Base-by-base conservation (phyloP, 1,140 invertebrate genomes). In the Ceratina calcarata region DNA sequence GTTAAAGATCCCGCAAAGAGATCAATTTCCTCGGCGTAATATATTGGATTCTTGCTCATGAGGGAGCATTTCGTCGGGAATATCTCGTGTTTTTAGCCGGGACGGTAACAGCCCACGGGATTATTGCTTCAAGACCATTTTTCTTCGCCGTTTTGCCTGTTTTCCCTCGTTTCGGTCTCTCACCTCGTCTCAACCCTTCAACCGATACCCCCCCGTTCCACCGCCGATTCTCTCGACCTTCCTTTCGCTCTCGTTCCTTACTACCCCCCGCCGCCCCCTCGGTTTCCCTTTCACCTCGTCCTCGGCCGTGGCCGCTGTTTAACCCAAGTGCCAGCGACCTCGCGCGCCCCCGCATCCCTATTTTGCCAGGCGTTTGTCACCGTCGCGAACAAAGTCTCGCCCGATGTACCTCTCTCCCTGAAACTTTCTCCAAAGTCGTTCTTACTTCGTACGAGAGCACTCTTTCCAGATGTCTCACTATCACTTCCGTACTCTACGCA, bases 341-440 rank as follows among this genome's bases (percentile, higher is more conserved):
- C 77, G 18, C 13, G 55, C 70, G 70, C 69, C 66, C 72, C 69
- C 67, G 81, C 81, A 37, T 22, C 32, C 53, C 70, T 60, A 84
- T 73, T 84, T 86, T 86, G 78, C 84, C 76, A 67, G 78, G 66
- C 84, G 84, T 86, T 86, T 86, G 81, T 86, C 85, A 85, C 84
- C 82, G 78, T 85, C 82, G 62, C 51, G 78, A 84, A 70, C 83
- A 85, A 85, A 85, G 82, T 84, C 78, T 60, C 71, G 24, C 61
- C 60, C 37, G 15, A 18, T 32, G 20, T 16, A 64, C 65, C 77
- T 32, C 24, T 32, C 24, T 51, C 18, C 18, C 13, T 3, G 0
- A 37, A 2, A 71, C 7, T 62, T 20, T 60, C 20, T 62, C 55
- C 13, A 7, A 32, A 3, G 37, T 45, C 37, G 37, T 6, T 32